Evolutionary conservation across 2,797 vertebrate genomes (phyloP), one percentile per base, ranked within the genome.

Genomic region (Phoxinus dragarum): DNA sequence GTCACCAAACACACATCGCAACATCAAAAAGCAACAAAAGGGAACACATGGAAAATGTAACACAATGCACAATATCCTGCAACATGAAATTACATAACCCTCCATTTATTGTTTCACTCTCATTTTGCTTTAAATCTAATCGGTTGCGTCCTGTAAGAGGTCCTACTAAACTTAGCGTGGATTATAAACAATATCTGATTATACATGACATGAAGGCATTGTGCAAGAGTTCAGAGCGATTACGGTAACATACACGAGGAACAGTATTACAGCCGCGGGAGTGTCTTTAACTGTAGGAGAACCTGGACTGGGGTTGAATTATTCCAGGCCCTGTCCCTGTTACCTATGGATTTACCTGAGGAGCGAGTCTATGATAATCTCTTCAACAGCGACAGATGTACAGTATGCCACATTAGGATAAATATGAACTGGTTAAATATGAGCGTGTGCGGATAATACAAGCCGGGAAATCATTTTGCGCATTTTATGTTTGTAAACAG

Each of bases 401-500:
- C 27, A 27, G 27, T 27, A 74, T 49, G 76, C 85, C 27, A 86
- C 86, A 42, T 76, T 86, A 81, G 59, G 82, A 86, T 88, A 87
- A 80, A 90, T 88, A 87, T 86, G 78, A 75, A 66, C 16, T 47
- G 86, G 80, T 87, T 90, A 87, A 85, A 87, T 87, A 84, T 89
- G 82, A 86, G 36, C 81, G 56, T n/a, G 36, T 86, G 86, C 89
- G 23, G 88, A 89, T 84, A 92, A 87, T 88, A 91, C 89, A 92
- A 86, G 81, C 90, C 82, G 83, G 81, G 44, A 85, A 82, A 82
- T 85, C 11, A 31, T 83, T 81, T 67, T 73, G 49, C 21, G 14
- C 44, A 34, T 42, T 79, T 89, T 88, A 81, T 54, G 86, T 80
- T 64, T 82, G 82, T 86, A 82, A 86, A 85, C 56, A 85, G 74